Evolutionary conservation across 2,888 invertebrate genomes (phyloP), one percentile per base, ranked within the genome.

Genomic region (Diaphora mendica): DNA sequence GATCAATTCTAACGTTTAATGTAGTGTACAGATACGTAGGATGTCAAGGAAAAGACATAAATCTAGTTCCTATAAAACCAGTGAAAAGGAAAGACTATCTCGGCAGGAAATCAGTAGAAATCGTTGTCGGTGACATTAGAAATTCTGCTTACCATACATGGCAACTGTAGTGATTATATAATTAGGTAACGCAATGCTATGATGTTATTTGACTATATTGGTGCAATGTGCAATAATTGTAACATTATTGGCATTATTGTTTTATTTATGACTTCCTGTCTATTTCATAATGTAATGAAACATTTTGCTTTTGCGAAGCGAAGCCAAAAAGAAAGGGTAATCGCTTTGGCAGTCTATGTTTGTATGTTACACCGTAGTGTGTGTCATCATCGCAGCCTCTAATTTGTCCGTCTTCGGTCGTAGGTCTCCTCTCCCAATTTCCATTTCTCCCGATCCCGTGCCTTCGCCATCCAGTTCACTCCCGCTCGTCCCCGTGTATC

Each of bases 31-130:
- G 13, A 59, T 8, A 5, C 1, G 23, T 42, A 48, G 35, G 51
- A 26, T 51, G 48, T 26, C 15, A 59, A 33, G 33, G 13, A 68
- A 68, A 70, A 11, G 2, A 39, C 26, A 39, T 1, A 13, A 13
- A 20, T 44, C 39, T 4, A 23, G 13, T 70, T 48, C 70, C 7
- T 62, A 35, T 23, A 51, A 72, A 76, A 35, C 65, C 26, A 26
- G 71, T 66, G 64, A 35, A 44, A 73, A 65, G 55, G 48, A 68
- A 68, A 68, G n/a, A 72, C 35, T 73, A 13, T n/a, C 62, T 73
- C 39, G 23, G 65, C 74, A 71, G 82, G 83, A 83, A 82, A 81
- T 81, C 59, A 55, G 42, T 82, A 81, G 82, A 82, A 82, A 82
- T 77, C 72, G 75, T 55, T 23, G 64, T 55, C 70, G 65, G 65